Evolutionary conservation across 2,797 vertebrate genomes (phyloP).

Genomic region (Heterohyrax brucei): DNA sequence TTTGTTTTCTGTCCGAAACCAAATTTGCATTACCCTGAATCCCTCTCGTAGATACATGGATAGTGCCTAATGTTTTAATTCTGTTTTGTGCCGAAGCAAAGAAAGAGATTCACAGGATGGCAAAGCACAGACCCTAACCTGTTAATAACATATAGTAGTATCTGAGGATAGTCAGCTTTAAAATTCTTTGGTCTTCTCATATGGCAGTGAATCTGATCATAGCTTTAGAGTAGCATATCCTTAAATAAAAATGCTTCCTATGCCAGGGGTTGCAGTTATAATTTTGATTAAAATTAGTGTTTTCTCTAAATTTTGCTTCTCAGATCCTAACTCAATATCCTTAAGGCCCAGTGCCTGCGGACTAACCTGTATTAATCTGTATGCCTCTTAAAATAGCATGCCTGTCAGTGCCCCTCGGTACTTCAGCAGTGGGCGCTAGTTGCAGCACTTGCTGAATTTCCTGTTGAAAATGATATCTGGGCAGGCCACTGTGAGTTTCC

Average conservation of each 20-base stretch:
- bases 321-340: constrained; percentile 50
- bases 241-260: background rate
- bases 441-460: background rate
- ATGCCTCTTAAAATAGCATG: background rate
- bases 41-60: background rate
- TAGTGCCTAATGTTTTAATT: constrained; percentile 60
- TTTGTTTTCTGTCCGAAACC: constrained; percentile 59
- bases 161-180: background rate
- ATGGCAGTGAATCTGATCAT: background rate
- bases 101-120: background rate
- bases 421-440: rapidly evolving
- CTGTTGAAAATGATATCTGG: background rate
- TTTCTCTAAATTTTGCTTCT: constrained; percentile 47
- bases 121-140: constrained; percentile 14
- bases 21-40: background rate
- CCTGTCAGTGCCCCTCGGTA: background rate
- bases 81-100: constrained; percentile 50
- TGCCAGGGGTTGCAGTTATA: constrained; percentile 9
- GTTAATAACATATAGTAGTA: background rate
- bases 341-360: background rate
- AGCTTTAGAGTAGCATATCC: background rate
- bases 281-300: constrained; percentile 78
- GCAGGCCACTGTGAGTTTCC: background rate
- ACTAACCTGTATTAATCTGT: constrained; percentile 38
- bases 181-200: constrained; percentile 57